These are phyloP conservation scores for Crossoptilon crossoptilon DNA, from an alignment of 2,797 vertebrate species.

Conservation along the genomic window DNA sequence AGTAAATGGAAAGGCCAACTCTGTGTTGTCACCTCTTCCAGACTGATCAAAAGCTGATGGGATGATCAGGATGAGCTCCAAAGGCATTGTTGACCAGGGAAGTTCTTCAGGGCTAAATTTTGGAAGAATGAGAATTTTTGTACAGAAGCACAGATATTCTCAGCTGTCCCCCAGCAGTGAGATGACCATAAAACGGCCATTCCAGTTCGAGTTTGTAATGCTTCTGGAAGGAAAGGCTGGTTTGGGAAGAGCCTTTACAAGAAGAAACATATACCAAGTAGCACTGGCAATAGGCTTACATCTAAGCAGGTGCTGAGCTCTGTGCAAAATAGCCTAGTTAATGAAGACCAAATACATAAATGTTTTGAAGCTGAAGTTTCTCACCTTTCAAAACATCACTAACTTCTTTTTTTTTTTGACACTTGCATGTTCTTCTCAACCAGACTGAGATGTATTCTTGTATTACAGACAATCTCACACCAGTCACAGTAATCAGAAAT, in stretches of 20 bases:
- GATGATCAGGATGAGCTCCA: not conserved
- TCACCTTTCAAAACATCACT: not conserved
- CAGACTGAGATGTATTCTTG: not conserved
- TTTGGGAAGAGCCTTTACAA: not conserved
- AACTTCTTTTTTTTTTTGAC: not conserved
- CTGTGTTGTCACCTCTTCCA: not conserved
- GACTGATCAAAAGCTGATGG: not conserved
- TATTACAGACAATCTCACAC: not conserved
- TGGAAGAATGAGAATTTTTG: not conserved
- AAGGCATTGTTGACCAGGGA: not conserved
- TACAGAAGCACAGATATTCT: not conserved
- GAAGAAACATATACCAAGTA: not conserved
- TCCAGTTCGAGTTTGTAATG: not conserved
- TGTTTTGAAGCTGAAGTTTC: not conserved
- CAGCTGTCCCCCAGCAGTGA: not conserved
- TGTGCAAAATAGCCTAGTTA: not conserved
- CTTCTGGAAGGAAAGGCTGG: not conserved
- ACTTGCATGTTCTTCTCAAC: not conserved
- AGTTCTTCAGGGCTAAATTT: not conserved
- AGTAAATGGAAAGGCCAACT: not conserved
- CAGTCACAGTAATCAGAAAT: not conserved
- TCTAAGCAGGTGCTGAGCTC: not conserved
- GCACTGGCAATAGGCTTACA: not conserved
- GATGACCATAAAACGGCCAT: not conserved
- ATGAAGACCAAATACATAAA: not conserved